Evolutionary conservation across 2,113 vertebrate genomes (phyloP), one percentile per base, ranked within the genome.

Genomic region (Geothlypis trichas): DNA sequence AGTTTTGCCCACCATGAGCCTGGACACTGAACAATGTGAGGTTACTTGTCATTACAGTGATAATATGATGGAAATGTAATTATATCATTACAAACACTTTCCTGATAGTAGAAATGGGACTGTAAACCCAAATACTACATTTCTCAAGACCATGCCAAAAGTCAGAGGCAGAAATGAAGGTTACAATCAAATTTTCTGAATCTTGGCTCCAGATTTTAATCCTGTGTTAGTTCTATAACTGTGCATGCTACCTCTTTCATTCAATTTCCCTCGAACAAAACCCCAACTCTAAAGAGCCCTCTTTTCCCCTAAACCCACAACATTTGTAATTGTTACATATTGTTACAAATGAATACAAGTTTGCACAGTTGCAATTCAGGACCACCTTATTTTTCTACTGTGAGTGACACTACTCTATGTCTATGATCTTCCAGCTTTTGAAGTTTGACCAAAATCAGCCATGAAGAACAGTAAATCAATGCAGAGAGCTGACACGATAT

Each of bases 401-500:
- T 35, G n/a, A 86, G 27, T 1, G 8, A 67, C 10, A 28, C 4
- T 27, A 61, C 31, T 15, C 66, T 71, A 10, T 13, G 44, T 23
- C 49, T 71, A 54, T 46, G 35, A 67, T 67, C 55, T 59, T 77
- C 11, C 20, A 59, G 55, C 31, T 91, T 86, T 75, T 69, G 5
- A 85, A 71, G 63, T 80, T 62, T 78, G 67, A 91, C 55, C 59
- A 71, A 55, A 91, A 93, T 41, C 63, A 90, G 37, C 75, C 63
- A 76, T 10, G 52, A 93, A 83, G 52, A 93, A 66, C 67, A 44
- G 58, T 51, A 88, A 91, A 59, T 80, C 78, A 93, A 13, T 67
- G 76, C 87, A 90, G 78, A 90, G 63, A 81, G 72, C 71, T 84
- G 82, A 94, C 68, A 84, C 41, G 94, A 74, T 59, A 92, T 80